Base-by-base conservation (phyloP, 2,797 vertebrate species). In the Mallotus villosus region DNA sequence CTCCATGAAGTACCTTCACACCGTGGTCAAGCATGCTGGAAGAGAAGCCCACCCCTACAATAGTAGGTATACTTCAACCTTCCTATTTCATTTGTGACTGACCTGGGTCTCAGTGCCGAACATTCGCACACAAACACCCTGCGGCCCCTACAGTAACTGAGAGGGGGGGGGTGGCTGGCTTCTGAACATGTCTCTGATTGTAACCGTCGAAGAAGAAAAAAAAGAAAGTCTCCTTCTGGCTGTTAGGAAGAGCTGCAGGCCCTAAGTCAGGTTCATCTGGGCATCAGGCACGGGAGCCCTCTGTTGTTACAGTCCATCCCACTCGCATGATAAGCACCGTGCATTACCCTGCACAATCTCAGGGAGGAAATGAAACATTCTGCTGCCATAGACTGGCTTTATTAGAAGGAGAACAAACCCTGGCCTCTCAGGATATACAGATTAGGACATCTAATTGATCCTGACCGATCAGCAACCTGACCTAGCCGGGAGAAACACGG, bases 301-400 rank as follows among this genome's bases (percentile, higher is more conserved):
- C 81, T 85, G 85, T 85, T 87, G 84, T 84, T 84, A 79, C 78
- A 78, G 80, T 74, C 73, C 80, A 82, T 79, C 88, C 78, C 81
- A 82, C 81, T 77, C 84, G 80, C 85, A 88, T 84, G 90, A 89
- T 90, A 90, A 91, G 84, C 84, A 74, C 83, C 72, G 49, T 68
- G 86, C 86, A 86, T 90, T 90, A 90, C 86, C 77, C 80, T 88
- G 82, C 86, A 77, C 89, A 88, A 89, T 92, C 89, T 89, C 87
- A 70, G 76, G 82, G 88, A 91, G 90, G 90, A 92, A 92, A 91
- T 91, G 88, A 91, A 91, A 91, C 88, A 88, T 89, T 86, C 75
- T 86, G 86, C 82, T 80, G 84, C 87, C 84, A 87, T 86, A 85
- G 86, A 89, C 81, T 1, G 78, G 82, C 85, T 91, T 90, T 91